phyloP scores from a whole-genome alignment of 1,140 invertebrate genomes.

The Acyrthosiphon pisum region DNA sequence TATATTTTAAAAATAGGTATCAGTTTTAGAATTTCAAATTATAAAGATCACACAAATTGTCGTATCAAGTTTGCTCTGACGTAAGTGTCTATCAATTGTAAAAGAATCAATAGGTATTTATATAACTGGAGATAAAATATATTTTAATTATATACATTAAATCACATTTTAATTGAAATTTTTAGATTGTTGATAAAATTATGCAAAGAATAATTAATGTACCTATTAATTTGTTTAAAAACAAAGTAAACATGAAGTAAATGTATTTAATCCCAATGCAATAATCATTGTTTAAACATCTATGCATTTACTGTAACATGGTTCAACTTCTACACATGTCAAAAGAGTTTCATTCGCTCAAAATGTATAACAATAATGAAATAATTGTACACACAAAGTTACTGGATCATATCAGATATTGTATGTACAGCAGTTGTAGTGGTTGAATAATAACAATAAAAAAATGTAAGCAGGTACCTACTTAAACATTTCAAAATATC shows the following conservation, averaged over 20 bases:
- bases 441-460: not conserved
- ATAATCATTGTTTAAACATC: not conserved
- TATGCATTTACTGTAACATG: not conserved
- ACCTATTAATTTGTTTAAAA: not conserved
- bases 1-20: too few relatives aligned
- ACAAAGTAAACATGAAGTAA: too few relatives aligned
- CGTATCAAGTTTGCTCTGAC: not conserved
- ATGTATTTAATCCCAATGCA: not conserved
- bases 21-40: too few relatives aligned
- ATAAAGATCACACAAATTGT: too few relatives aligned
- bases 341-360: not conserved
- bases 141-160: too few relatives aligned
- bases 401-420: not conserved
- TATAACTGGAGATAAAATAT: too few relatives aligned
- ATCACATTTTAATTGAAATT: not conserved
- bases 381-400: not conserved
- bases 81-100: not conserved
- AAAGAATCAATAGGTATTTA: not conserved
- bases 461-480: not conserved
- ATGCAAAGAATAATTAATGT: not conserved
- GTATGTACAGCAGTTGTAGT: not conserved
- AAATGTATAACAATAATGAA: not conserved
- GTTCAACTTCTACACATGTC: not conserved
- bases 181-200: not conserved
- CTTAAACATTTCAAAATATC: not conserved